Base-by-base conservation (phyloP, 2,113 vertebrate species). In the Conger conger region DNA sequence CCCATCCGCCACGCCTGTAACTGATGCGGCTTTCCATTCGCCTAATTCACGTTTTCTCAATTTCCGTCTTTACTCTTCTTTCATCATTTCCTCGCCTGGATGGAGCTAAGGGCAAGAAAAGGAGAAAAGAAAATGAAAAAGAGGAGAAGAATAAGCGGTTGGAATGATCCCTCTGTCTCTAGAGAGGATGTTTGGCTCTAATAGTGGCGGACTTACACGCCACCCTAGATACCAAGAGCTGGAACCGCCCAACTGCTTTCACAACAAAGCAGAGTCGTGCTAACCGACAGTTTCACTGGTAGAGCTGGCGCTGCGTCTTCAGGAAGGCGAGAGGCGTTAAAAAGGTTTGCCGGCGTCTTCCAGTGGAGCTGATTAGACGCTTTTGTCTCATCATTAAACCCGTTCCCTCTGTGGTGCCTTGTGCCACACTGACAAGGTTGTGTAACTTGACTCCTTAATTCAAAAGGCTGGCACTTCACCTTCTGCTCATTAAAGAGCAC, bases 401-500 rank as follows among this genome's bases (percentile, higher is more conserved):
- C 4, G 57, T 79, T 83, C 82, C 42, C 36, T 76, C 20, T 27
- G 73, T 81, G 73, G 82, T 18, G 15, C 23, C 27, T 35, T 17
- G n/a, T 33, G 35, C 76, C 77, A 30, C 50, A n/a, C 20, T 80
- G 78, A 83, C 35, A 78, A 45, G 79, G 79, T 35, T 23, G 40
- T 57, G 80, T n/a, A 82, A 60, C 63, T 36, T 57, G 45, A 86
- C 80, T 76, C 15, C 35, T 82, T 83, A 53, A 86, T 50, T 73
- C 36, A 79, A 86, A 37, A 78, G 35, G 50, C 33, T 60, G 53
- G 37, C 27, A 42, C 81, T 63, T 11, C 40, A 15, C n/a, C 78
- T 78, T 35, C 33, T 54, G 84, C 81, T 88, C 79, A 87, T 76
- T 88, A 86, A 85, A 76, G 54, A 68, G 53, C 9, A 57, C 45